Conservation (phyloP, 2,888 invertebrate species). For the Pammene fasciana region DNA sequence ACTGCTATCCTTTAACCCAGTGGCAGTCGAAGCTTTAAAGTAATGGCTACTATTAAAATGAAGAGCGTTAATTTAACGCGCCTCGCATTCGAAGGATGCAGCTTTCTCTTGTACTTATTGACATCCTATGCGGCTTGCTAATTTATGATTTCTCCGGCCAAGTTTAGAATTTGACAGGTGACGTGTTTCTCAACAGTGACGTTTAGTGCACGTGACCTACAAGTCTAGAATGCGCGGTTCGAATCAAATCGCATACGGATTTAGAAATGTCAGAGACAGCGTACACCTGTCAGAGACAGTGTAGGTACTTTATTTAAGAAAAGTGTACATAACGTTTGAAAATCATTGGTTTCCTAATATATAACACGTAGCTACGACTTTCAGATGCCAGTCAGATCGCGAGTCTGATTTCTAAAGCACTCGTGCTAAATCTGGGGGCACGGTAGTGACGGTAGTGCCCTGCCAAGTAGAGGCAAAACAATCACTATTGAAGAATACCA, state of each 20-base stretch:
- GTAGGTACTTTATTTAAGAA: neutral
- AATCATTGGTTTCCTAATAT: neutral
- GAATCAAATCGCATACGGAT: conserved; percentile 44
- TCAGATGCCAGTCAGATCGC: too few species aligned
- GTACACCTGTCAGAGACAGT: neutral
- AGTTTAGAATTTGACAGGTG: conserved; percentile 57
- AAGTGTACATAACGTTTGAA: neutral
- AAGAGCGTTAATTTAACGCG: conserved; percentile 19
- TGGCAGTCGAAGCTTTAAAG: conserved; percentile 10
- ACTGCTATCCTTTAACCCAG: conserved; percentile 31
- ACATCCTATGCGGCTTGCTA: conserved; percentile 58
- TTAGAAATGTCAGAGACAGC: conserved; percentile 15
- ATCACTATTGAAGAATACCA: too few species aligned
- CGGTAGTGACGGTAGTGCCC: too few species aligned
- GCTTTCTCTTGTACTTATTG: conserved; percentile 65
- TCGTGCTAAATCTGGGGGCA: too few species aligned
- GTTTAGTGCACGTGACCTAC: conserved; percentile 60
- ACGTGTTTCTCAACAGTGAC: conserved; percentile 55
- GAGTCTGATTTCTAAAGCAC: too few species aligned
- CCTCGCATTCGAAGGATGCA: conserved; percentile 47
- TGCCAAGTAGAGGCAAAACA: too few species aligned
- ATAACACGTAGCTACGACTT: too few species aligned
- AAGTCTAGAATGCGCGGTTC: conserved; percentile 59
- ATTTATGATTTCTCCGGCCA: conserved; percentile 62
- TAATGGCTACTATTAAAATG: conserved; percentile 11